Base-by-base conservation (phyloP, 1,140 invertebrate species). In the Pomacea maculata region DNA sequence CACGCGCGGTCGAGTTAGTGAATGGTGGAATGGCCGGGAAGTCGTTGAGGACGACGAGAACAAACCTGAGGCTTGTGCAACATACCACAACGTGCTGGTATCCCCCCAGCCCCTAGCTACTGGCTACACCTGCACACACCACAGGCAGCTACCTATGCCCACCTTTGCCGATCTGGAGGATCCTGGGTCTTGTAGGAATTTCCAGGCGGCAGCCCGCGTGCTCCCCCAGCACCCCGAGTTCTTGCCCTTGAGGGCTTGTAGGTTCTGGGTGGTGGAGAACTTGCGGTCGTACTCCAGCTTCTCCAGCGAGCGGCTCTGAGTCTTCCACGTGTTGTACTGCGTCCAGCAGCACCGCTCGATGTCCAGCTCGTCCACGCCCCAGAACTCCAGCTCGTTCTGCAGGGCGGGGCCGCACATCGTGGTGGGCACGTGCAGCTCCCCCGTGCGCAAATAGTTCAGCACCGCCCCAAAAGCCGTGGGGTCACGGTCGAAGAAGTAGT, bases 261-360 rank as follows among this genome's bases (percentile, higher is more conserved):
- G 77, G 77, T 86, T 83, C 78, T 88, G 86, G 0, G 87, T 88
- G 21, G 86, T 87, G 57, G 88, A 90, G 80, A 85, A 85, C 82
- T 90, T 90, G 65, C 88, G 82, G 82, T 89, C 88, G 75, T 87
- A 87, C 81, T 90, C 89, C 45, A 90, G 80, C 70, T 90, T 89
- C 80, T 90, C 87, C 61, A 90, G 80, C 1, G 87, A 88, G n/a
- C 84, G 81, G 75, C 87, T 88, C 81, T 90, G 89, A 12, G 88
- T 90, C 83, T 90, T 90, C 89, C 89, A 90, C 7, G 89, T 90
- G 80, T 89, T 89, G 76, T 89, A 91, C 34, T 89, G 85, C 34
- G 87, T 87, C 87, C 88, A 90, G 81, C 90, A 91, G 75, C 90
- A 91, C 25, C 88, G 76, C 83, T 88, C 87, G 29, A 91, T 89